Evolutionary conservation across 2,113 vertebrate genomes (phyloP), one percentile per base, ranked within the genome.

Genomic region (Oenanthe oenanthe): DNA sequence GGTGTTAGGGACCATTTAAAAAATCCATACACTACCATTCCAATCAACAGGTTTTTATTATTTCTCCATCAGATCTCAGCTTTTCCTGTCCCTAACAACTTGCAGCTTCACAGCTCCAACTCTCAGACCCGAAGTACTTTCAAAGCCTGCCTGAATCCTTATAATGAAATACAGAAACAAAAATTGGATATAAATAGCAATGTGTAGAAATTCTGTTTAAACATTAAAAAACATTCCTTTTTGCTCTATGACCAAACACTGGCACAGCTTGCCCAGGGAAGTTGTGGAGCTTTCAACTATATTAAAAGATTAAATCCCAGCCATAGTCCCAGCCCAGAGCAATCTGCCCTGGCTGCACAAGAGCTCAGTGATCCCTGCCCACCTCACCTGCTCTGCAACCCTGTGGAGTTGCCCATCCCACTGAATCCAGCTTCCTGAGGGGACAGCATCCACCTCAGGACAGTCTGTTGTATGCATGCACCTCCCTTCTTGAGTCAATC

Each of bases 401-500:
- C 57, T 5, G 2, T 2, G 25, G 17, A 72, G 21, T 43, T 82
- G 29, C 34, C 17, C 51, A 56, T 36, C 13, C 16, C 7, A 4
- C 86, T 16, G 32, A 31, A 57, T 5, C 47, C 56, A 20, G 22
- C 22, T 57, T 48, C 63, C 68, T 40, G 12, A 40, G 31, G 22
- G 29, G 75, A 61, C 7, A 20, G 17, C 1, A 12, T 10, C 56
- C 65, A n/a, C 6, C 28, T 24, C 31, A 24, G 38, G 17, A 63
- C 56, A 77, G 51, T 31, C 42, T 25, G 3, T 0, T 9, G 24
- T 7, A 31, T 2, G 2, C n/a, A 10, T 0, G 0, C 20, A 10
- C 4, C 10, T 53, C 58, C 56, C 40, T 51, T 47, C 62, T 20
- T 25, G 9, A 10, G 34, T 67, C 56, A 21, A 2, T 66, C 45